Evolutionary conservation across 2,888 invertebrate genomes (phyloP).

Genomic region (Tenthredo scrophulariae): DNA sequence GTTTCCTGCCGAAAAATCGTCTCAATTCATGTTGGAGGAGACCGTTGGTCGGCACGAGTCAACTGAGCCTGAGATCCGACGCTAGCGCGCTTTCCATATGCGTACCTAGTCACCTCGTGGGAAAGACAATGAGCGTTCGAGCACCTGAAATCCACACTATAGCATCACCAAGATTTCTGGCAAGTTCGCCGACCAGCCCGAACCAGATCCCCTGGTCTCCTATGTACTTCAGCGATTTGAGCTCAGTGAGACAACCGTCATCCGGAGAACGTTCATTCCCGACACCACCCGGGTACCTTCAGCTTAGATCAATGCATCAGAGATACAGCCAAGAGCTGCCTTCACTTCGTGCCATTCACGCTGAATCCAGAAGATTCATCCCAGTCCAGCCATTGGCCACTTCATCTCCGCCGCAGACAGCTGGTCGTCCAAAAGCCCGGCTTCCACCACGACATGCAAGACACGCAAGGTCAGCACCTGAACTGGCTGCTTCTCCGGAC

Average conservation of each 20-base stretch:
- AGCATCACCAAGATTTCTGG: conserved; percentile 71
- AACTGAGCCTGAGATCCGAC: conserved; percentile 84
- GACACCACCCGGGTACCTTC: conserved; percentile 86
- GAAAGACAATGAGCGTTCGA: conserved; percentile 61
- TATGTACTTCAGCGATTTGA: conserved; percentile 91
- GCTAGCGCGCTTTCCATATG: conserved; percentile 80
- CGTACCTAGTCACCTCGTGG: conserved; percentile 69
- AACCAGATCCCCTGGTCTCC: conserved; percentile 85
- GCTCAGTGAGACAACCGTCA: conserved; percentile 90
- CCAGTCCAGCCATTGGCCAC: conserved; percentile 84
- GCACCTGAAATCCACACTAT: conserved; percentile 69
- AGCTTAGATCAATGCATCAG: conserved; percentile 83
- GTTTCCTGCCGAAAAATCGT: conserved; percentile 84
- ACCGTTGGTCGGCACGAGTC: conserved; percentile 83
- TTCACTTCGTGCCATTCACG: conserved; percentile 85
- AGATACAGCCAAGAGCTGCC: conserved; percentile 88
- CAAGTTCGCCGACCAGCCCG: conserved; percentile 80
- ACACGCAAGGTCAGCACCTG: conserved; percentile 85
- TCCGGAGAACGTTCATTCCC: conserved; percentile 90
- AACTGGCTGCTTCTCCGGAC: conserved; percentile 83
- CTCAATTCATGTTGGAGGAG: conserved; percentile 76
- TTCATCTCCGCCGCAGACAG: conserved; percentile 80
- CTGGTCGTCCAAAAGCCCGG: conserved; percentile 82
- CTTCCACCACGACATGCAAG: conserved; percentile 84
- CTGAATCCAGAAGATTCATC: conserved; percentile 84